Evolutionary conservation across 2,797 vertebrate species (phyloP).

Genomic region (Liasis olivaceus): DNA sequence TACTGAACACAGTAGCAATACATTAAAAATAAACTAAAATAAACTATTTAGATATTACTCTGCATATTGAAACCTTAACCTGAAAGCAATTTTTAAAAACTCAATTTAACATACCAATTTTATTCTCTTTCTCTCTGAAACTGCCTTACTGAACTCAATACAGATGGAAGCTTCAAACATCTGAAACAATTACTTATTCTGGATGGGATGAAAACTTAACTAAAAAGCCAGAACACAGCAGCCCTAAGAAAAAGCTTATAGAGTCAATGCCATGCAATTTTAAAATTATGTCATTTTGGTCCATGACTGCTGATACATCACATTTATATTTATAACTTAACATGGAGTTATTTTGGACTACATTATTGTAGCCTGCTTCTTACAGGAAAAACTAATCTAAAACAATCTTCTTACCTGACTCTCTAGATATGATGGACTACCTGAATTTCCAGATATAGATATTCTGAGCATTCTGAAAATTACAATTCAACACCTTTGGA

Average conservation of each 20-base stretch:
- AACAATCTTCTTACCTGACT: too few species aligned
- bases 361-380: not conserved
- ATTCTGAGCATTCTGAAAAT: too few species aligned
- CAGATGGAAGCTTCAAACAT: not conserved
- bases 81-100: not conserved
- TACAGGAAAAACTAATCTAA: not conserved
- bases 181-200: not conserved
- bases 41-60: not conserved
- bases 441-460: too few species aligned
- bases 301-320: not conserved
- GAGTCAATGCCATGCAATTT: not conserved
- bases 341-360: not conserved
- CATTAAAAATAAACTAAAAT: not conserved
- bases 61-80: not conserved
- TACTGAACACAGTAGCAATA: not conserved
- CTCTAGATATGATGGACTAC: too few species aligned
- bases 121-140: not conserved
- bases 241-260: not conserved
- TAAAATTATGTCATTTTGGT: not conserved
- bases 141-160: not conserved
- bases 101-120: not conserved
- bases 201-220: not conserved
- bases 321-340: not conserved
- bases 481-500: too few species aligned
- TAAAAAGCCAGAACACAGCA: not conserved